Base-by-base conservation (phyloP, 1,140 invertebrate species). In the Micrasema longulum region DNA sequence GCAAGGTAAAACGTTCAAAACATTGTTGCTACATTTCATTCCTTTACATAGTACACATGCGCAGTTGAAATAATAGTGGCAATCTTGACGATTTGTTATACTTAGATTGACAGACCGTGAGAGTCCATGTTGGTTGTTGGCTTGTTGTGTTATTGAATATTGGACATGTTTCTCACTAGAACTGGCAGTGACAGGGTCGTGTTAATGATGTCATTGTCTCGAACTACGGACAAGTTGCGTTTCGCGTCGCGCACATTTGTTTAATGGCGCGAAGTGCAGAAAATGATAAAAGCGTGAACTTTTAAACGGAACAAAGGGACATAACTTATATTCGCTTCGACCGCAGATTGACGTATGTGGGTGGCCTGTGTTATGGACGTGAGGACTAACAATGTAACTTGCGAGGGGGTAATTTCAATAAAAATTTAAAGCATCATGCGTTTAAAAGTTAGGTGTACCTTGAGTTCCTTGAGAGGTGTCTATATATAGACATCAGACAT, bases 31-130 rank as follows among this genome's bases (percentile, higher is more conserved):
- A n/a, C n/a, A n/a, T n/a, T n/a, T n/a, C n/a, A n/a, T n/a, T n/a
- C n/a, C n/a, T n/a, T n/a, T n/a, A n/a, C n/a, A n/a, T n/a, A 20
- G 36, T 36, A 60, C 18, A 4, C 7, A 52, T 22, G 20, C 48
- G 48, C 22, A 60, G 22, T 18, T 31, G 18, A 18, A 22, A 41
- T 36, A 10, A 57, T 60, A 60, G 36, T 60, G 55, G 26, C 22
- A 60, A 60, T 60, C 26, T 60, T 0, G 14, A 26, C 31, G 55
- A 60, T 60, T 60, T 41, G 55, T 60, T 60, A 60, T 60, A 60
- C 23, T 31, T 26, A 10, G 26, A 57, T 35, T 60, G 55, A 60
- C 55, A 35, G 7, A 31, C 10, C 55, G 55, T 60, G 55, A 35
- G 55, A 60, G 36, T 18, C n/a, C n/a, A n/a, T n/a, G 14, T 9